Percentiles rank a stretch among this genome's conserved stretches.
These are phyloP conservation scores for Trisateles emortualis DNA, from an alignment of 2,888 invertebrate species.

Conservation along the genomic window DNA sequence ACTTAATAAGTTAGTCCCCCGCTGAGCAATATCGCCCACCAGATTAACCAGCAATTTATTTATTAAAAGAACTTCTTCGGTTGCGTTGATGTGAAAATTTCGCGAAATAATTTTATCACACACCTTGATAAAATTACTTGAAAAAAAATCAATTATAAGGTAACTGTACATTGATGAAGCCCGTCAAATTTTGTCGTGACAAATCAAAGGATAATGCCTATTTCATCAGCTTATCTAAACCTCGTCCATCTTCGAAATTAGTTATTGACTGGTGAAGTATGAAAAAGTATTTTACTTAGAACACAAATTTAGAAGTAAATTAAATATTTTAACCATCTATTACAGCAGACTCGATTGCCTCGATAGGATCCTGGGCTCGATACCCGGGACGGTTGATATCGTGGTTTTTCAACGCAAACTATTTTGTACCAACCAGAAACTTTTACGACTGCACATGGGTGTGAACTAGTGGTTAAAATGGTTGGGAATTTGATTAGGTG, in stretches of 20 bases:
- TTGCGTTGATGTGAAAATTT: slow-evolving; percentile 27
- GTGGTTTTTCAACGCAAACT: no score
- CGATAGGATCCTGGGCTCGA: no score
- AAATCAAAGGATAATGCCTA: slow-evolving; percentile 49
- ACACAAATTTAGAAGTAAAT: no score
- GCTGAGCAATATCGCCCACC: slow-evolving; percentile 61
- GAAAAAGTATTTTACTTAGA: neutral
- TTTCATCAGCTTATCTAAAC: slow-evolving; percentile 46
- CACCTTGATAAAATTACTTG: slow-evolving; percentile 17
- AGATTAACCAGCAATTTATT: slow-evolving; percentile 51
- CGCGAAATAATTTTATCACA: slow-evolving; percentile 21
- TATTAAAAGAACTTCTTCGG: slow-evolving; percentile 44
- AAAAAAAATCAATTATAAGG: slow-evolving; percentile 47
- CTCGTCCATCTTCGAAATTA: slow-evolving; percentile 35
- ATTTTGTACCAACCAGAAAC: no score
- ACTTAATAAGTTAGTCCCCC: slow-evolving; percentile 60
- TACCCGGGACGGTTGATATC: no score
- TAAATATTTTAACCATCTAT: no score
- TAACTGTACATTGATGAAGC: slow-evolving; percentile 50
- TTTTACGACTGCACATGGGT: no score
- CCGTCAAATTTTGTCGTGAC: slow-evolving; percentile 48
- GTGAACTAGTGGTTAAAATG: no score
- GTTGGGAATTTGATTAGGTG: no score
- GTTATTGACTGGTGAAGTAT: slow-evolving; percentile 13
- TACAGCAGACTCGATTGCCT: no score